Evolutionary conservation across 1,140 invertebrate genomes (phyloP).

Genomic region (Mercenaria mercenaria): DNA sequence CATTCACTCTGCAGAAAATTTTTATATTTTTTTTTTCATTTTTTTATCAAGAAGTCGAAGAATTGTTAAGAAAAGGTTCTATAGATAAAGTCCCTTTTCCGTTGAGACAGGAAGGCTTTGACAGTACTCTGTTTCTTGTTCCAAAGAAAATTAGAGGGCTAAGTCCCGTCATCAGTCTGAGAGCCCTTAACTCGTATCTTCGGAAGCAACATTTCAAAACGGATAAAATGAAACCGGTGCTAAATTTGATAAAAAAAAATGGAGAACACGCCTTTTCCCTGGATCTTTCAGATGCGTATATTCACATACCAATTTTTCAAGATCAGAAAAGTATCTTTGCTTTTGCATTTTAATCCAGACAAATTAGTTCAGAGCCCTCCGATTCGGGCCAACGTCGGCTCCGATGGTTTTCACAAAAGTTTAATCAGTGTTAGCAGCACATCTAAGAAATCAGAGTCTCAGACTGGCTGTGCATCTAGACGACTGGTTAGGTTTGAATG

Average conservation of each 20-base stretch:
- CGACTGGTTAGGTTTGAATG: slow-evolving; percentile 33
- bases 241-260: slow-evolving; percentile 11
- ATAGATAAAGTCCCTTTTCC: too few species aligned
- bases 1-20: too few species aligned
- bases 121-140: too few species aligned
- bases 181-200: background rate
- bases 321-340: background rate
- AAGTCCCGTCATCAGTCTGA: background rate
- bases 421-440: slow-evolving; percentile 4
- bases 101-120: too few species aligned
- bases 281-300: slow-evolving; percentile 25
- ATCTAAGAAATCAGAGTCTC: background rate
- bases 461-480: slow-evolving; percentile 42
- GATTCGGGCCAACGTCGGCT: slow-evolving; percentile 8
- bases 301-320: slow-evolving; percentile 46
- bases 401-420: slow-evolving; percentile 31
- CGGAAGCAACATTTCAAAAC: slow-evolving; percentile 27
- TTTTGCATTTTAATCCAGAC: background rate
- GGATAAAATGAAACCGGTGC: background rate
- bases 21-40: too few species aligned
- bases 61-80: too few species aligned
- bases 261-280: background rate
- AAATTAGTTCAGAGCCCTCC: background rate
- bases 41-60: too few species aligned
- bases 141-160: too few species aligned